phyloP scores from a whole-genome alignment of 2,888 invertebrate species.

The Mactromeris polynyma region DNA sequence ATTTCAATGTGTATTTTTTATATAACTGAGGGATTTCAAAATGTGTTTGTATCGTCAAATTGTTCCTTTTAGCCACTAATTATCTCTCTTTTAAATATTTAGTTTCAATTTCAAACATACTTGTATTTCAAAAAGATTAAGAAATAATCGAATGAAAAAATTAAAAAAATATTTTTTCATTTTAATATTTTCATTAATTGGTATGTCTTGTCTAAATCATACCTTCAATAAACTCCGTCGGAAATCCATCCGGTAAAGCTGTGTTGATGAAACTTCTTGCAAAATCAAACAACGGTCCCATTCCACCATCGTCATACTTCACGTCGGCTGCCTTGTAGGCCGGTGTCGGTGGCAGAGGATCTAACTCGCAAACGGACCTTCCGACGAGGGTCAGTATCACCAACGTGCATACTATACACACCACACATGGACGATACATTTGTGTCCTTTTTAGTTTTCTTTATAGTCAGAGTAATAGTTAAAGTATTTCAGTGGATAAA shows the following conservation, averaged over 20 bases:
- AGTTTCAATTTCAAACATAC: too few relatives aligned
- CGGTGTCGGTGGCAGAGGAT: slow-evolving; percentile 46
- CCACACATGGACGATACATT: not conserved
- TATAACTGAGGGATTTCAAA: too few relatives aligned
- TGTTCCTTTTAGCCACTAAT: too few relatives aligned
- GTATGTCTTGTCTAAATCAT: slow-evolving; percentile 3
- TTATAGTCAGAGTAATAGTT: too few relatives aligned
- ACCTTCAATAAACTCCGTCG: slow-evolving; percentile 62
- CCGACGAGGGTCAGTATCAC: not conserved
- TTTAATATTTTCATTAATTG: too few relatives aligned
- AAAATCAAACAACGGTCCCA: slow-evolving; percentile 69
- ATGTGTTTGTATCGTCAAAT: too few relatives aligned
- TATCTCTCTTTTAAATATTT: too few relatives aligned
- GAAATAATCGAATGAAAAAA: too few relatives aligned
- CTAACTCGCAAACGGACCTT: not conserved
- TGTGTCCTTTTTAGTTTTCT: not conserved
- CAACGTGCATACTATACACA: not conserved
- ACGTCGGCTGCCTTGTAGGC: slow-evolving; percentile 56
- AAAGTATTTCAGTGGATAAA: not conserved
- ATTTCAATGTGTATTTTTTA: too few relatives aligned
- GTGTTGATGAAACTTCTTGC: slow-evolving; percentile 70
- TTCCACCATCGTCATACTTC: slow-evolving; percentile 65
- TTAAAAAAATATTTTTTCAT: too few relatives aligned
- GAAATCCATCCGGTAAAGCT: slow-evolving; percentile 62
- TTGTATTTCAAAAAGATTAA: too few relatives aligned